Conservation (phyloP, 2,888 invertebrate species). For the Macrophya alboannulata region DNA sequence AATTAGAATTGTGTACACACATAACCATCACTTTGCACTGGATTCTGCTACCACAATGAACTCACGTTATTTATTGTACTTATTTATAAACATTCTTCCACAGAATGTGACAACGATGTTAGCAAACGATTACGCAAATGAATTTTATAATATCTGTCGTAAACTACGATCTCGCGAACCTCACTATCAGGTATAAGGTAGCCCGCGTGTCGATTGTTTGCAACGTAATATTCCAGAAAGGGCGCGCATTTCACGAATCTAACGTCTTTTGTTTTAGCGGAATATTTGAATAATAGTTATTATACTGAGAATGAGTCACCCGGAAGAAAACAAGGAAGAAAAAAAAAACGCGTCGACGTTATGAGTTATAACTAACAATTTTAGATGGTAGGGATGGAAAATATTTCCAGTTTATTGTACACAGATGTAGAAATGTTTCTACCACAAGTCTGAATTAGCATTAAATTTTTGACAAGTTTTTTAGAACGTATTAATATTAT, state of each 20-base stretch:
- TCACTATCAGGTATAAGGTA: not conserved
- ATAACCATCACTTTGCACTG: constrained; percentile 20
- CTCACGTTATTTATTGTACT: not conserved
- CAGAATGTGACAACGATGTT: not conserved
- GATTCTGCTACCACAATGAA: not conserved
- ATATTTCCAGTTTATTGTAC: not conserved
- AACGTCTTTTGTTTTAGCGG: constrained; percentile 11
- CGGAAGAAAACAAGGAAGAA: not conserved
- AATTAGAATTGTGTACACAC: not conserved
- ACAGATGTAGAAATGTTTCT: not conserved
- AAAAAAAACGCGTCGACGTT: not conserved
- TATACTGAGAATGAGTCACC: not conserved
- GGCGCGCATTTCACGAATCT: constrained; percentile 8
- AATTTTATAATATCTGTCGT: not conserved
- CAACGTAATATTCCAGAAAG: not conserved
- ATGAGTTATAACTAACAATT: not conserved
- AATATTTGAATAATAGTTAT: constrained; percentile 4
- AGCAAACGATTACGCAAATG: not conserved
- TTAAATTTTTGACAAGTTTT: constrained; percentile 1
- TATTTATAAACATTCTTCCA: not conserved
- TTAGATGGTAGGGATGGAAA: not conserved
- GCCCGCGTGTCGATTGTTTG: not conserved
- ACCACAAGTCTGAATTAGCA: not conserved
- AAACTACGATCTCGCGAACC: not conserved
- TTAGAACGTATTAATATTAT: not conserved